Evolutionary conservation across 2,797 vertebrate species (phyloP), one percentile per base, ranked within the genome.

Genomic region (Crocodylus rhombifer): DNA sequence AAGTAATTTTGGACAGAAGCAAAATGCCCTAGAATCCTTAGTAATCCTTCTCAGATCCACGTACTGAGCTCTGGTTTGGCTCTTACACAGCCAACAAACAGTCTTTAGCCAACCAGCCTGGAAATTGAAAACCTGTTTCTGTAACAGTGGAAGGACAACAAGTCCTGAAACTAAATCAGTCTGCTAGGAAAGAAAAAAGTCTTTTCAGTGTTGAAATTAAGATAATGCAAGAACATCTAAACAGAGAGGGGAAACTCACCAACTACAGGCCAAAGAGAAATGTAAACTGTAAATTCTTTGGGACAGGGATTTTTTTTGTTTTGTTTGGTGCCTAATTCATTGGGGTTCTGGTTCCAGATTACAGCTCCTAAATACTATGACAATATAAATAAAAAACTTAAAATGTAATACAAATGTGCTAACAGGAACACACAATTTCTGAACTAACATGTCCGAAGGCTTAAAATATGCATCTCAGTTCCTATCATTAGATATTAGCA

Each of bases 1-100:
- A 98, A 97, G 97, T 98, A 97, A 98, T 98, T 98, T 98, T 97
- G 97, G 97, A 97, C 97, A 97, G 96, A 98, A 97, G 97, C 95
- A 97, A 97, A 98, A 97, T 97, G 96, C 97, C 95, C 92, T 89
- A 84, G 97, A 98, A 98, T 98, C 97, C 97, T 97, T 95, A 97
- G 97, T 98, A 98, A 98, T 97, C 97, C 95, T 26, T 85, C 91
- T 97, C 97, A 97, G 97, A 98, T 98, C 96, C 97, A 90, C 88
- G 97, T 96, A 95, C 96, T 98, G 97, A 98, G 97, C 92, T 25
- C 91, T 15, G 18, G 95, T 95, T 97, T 97, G 97, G 96, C 96
- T 97, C 91, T 97, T 96, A 94, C 96, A 94, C 93, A 97, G 97
- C 94, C 97, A 83, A 95, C 96, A 90, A 95, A 96, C 97, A 91